A percentile compares a stretch with the other conserved stretches of the same genome.
Conservation (phyloP, 2,797 vertebrate species). For the Taeniopygia guttata region DNA sequence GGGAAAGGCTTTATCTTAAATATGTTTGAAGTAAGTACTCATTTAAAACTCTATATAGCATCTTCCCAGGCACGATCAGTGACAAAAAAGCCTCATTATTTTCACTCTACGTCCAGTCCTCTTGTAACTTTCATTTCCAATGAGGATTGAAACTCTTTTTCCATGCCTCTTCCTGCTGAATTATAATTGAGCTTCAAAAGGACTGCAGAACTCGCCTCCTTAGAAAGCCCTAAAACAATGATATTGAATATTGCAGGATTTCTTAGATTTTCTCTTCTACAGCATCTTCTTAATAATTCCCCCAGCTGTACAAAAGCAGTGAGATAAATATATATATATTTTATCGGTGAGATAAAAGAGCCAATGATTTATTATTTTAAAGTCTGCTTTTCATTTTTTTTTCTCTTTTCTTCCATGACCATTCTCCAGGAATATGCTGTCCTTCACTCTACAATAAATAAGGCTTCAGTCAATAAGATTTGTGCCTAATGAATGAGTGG, state of each 20-base stretch:
- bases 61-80: not conserved
- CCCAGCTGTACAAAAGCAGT: not conserved
- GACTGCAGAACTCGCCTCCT: not conserved
- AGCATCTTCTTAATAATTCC: not conserved
- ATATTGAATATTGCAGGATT: not conserved
- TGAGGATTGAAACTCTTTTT: not conserved
- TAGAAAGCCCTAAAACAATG: slow-evolving; percentile 14
- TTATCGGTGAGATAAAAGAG: not conserved
- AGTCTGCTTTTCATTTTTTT: not conserved
- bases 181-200: slow-evolving; percentile 15
- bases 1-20: not conserved
- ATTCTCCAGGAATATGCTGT: not conserved
- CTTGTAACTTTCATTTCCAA: not conserved
- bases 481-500: not conserved
- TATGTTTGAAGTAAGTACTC: not conserved
- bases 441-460: not conserved
- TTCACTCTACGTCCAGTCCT: not conserved
- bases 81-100: not conserved
- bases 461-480: not conserved
- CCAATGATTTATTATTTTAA: not conserved
- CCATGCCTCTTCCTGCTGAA: not conserved
- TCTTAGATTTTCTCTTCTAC: not conserved
- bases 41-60: not conserved
- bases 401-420: not conserved
- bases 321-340: too few species aligned